Evolutionary conservation across 2,113 vertebrate genomes (phyloP).

Genomic region (Bufo gargarizans): DNA sequence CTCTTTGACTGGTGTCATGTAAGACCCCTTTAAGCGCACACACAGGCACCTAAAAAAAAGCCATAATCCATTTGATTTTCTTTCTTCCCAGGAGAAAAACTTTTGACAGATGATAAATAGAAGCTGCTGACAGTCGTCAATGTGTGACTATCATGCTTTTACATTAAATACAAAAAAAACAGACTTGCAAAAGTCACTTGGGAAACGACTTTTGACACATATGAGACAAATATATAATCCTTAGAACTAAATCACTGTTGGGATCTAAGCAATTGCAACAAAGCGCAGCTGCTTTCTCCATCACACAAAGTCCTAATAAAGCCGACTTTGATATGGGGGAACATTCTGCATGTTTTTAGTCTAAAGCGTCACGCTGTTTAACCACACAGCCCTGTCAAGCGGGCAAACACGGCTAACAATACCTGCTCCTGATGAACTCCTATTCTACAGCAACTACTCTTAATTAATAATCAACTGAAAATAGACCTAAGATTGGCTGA

Average conservation of each 20-base stretch:
- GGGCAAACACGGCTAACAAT: constrained; percentile 62
- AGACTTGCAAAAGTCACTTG: constrained; percentile 85
- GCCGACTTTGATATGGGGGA: constrained; percentile 76
- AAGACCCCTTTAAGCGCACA: constrained; percentile 84
- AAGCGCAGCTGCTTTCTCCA: constrained; percentile 76
- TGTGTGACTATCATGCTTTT: constrained; percentile 82
- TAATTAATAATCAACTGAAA: constrained; percentile 69
- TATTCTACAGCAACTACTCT: constrained; percentile 64
- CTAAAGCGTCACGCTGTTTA: constrained; percentile 55
- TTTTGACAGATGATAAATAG: constrained; percentile 96
- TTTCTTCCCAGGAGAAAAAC: constrained; percentile 88
- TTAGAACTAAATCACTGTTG: constrained; percentile 76
- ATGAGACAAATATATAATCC: constrained; percentile 81
- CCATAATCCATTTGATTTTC: constrained; percentile 92
- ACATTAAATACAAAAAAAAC: constrained; percentile 87
- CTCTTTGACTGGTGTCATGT: constrained; percentile 81
- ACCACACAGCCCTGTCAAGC: constrained; percentile 62
- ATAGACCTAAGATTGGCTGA: constrained; percentile 55
- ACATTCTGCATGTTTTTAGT: constrained; percentile 66
- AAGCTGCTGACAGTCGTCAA: constrained; percentile 91
- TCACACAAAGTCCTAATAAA: constrained; percentile 74
- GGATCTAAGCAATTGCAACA: constrained; percentile 76
- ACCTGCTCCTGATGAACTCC: constrained; percentile 58
- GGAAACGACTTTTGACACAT: constrained; percentile 88
- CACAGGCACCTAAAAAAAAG: constrained; percentile 84